phyloP scores from a whole-genome alignment of 2,888 invertebrate genomes.

The Aleiodes testaceus region DNA sequence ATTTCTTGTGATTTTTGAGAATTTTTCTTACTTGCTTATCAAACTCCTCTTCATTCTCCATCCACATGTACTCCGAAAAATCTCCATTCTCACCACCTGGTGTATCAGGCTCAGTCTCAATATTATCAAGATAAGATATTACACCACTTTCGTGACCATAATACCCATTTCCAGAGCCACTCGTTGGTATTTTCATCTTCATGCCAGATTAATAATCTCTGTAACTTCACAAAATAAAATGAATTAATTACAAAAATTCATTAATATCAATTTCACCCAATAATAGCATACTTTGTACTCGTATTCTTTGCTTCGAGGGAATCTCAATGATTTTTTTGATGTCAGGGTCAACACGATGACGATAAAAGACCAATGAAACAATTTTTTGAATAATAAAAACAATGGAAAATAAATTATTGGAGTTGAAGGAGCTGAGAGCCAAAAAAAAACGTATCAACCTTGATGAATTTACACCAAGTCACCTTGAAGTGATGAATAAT shows the following conservation, averaged over 20 bases:
- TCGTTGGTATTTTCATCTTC: constrained; percentile 72
- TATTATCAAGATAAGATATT: constrained; percentile 65
- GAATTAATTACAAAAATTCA: no score
- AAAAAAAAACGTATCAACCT: constrained; percentile 57
- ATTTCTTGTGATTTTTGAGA: neutral
- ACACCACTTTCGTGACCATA: constrained; percentile 70
- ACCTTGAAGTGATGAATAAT: constrained; percentile 54
- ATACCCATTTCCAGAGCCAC: constrained; percentile 70
- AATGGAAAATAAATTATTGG: constrained; percentile 19
- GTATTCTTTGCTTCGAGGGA: no score
- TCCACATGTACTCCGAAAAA: constrained; percentile 94
- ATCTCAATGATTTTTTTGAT: neutral
- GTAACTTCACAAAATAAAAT: neutral
- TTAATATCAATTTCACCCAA: no score
- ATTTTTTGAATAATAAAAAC: neutral
- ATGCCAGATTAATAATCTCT: constrained; percentile 59
- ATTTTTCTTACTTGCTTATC: constrained; percentile 83
- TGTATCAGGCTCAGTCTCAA: constrained; percentile 70
- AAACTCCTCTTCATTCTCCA: constrained; percentile 95
- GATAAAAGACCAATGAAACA: neutral
- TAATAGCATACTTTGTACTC: no score
- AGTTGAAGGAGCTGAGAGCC: constrained; percentile 43
- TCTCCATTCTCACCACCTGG: constrained; percentile 77
- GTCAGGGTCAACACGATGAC: neutral
- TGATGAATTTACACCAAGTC: constrained; percentile 55